These are phyloP conservation scores for Geococcyx californianus DNA, from an alignment of 2,113 vertebrate species.

Conservation along the genomic window DNA sequence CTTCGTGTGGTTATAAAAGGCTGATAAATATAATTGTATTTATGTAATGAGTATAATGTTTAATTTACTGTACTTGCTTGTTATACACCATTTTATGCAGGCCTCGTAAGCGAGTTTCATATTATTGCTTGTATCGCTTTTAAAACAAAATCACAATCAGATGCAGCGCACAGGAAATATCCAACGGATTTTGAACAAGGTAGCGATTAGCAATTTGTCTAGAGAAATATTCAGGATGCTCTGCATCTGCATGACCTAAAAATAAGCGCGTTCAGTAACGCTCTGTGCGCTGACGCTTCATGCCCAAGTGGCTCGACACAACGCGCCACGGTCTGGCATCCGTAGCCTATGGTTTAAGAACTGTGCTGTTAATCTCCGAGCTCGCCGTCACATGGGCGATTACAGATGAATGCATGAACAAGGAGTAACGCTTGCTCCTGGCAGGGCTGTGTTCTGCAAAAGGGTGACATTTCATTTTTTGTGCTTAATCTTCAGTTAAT, in stretches of 20 bases:
- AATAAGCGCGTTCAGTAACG: neutral
- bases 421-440: neutral
- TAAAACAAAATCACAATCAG: neutral
- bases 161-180: neutral
- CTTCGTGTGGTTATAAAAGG: slow-evolving; percentile 67
- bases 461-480: neutral
- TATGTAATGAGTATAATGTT: slow-evolving; percentile 70
- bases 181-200: neutral
- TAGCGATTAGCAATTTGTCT: neutral
- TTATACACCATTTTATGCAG: slow-evolving; percentile 52
- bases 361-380: neutral
- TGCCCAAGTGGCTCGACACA: neutral
- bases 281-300: neutral
- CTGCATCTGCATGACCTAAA: neutral
- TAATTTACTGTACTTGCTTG: slow-evolving; percentile 68
- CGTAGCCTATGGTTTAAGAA: neutral
- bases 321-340: neutral
- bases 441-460: neutral
- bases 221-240: neutral
- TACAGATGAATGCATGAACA: neutral
- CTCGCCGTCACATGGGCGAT: neutral
- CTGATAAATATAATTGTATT: slow-evolving; percentile 75
- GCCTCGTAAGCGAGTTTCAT: slow-evolving; percentile 12
- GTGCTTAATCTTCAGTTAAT: neutral
- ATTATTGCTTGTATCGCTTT: neutral